These are phyloP conservation scores for Phoxinus dragarum DNA, from an alignment of 2,797 vertebrate genomes.

Conservation along the genomic window DNA sequence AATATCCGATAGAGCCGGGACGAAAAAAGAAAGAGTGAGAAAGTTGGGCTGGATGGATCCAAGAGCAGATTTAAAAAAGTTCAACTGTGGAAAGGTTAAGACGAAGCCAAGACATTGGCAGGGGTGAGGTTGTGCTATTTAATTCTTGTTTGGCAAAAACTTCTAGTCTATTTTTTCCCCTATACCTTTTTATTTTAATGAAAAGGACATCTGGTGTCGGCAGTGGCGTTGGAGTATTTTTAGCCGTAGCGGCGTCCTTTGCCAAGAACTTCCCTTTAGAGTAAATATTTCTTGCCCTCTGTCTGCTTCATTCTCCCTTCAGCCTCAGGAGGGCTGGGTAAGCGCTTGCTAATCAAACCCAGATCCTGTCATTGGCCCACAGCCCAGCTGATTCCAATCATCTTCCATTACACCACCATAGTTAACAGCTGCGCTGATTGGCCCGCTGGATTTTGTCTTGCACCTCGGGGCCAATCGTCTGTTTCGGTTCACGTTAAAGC, in stretches of 20 bases:
- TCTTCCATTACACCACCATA: constrained; percentile 35
- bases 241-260: constrained; percentile 49
- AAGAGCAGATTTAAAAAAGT: constrained; percentile 3
- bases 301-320: constrained; percentile 39
- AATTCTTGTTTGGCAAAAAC: constrained; percentile 25
- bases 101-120: neutral
- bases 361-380: constrained; percentile 47
- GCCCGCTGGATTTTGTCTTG: constrained; percentile 31
- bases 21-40: neutral
- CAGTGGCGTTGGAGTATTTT: constrained; percentile 60
- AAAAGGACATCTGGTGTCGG: constrained; percentile 57
- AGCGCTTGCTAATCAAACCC: constrained; percentile 61
- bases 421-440: constrained; percentile 47
- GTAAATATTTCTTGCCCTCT: constrained; percentile 50
- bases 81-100: neutral
- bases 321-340: constrained; percentile 45
- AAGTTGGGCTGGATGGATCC: constrained; percentile 12
- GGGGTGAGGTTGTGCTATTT: constrained; percentile 2
- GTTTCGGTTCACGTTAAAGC: constrained; percentile 17
- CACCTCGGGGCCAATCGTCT: constrained; percentile 39
- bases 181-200: constrained; percentile 37
- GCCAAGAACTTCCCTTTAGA: constrained; percentile 59
- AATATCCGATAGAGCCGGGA: constrained; percentile 1
- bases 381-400: constrained; percentile 53
- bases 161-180: constrained; percentile 1